Percentiles rank a stretch among this genome's conserved stretches.
Evolutionary conservation across 2,797 vertebrate species (phyloP).

Genomic region (Pygocentrus nattereri): DNA sequence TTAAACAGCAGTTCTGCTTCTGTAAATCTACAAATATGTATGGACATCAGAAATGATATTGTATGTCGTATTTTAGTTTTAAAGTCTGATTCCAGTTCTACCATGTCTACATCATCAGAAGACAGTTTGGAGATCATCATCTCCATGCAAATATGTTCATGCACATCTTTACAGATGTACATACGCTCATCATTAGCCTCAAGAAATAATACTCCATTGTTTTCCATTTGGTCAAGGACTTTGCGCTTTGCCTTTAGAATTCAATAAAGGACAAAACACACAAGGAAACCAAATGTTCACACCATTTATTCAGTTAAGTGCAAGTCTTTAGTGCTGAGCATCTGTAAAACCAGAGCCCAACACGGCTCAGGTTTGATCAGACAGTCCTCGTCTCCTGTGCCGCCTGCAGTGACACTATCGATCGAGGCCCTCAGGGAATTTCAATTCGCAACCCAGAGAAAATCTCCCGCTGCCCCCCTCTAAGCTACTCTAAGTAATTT

Average conservation of each 20-base stretch:
- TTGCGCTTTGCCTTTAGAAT: background rate
- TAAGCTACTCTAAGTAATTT: conserved; percentile 76
- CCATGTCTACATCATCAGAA: too few relatives aligned
- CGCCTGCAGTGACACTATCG: conserved; percentile 68
- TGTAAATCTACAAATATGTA: too few relatives aligned
- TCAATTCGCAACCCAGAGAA: conserved; percentile 67
- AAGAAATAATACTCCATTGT: too few relatives aligned
- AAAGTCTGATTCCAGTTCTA: too few relatives aligned
- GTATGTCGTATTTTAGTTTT: too few relatives aligned
- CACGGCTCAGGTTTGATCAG: conserved; percentile 54
- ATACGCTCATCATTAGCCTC: too few relatives aligned
- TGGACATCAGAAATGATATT: too few relatives aligned
- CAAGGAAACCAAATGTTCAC: background rate
- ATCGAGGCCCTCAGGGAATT: conserved; percentile 65
- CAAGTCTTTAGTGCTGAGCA: background rate
- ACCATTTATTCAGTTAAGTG: background rate
- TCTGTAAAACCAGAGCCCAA: conserved; percentile 28
- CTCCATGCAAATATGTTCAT: too few relatives aligned
- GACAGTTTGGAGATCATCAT: too few relatives aligned
- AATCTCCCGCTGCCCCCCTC: conserved; percentile 61
- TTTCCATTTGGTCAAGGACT: too few relatives aligned
- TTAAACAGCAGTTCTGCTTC: too few relatives aligned
- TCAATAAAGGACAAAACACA: background rate
- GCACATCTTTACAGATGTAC: too few relatives aligned
- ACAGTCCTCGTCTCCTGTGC: conserved; percentile 58